Conservation (phyloP, 2,797 vertebrate species). For the Melanotaenia nigrans region DNA sequence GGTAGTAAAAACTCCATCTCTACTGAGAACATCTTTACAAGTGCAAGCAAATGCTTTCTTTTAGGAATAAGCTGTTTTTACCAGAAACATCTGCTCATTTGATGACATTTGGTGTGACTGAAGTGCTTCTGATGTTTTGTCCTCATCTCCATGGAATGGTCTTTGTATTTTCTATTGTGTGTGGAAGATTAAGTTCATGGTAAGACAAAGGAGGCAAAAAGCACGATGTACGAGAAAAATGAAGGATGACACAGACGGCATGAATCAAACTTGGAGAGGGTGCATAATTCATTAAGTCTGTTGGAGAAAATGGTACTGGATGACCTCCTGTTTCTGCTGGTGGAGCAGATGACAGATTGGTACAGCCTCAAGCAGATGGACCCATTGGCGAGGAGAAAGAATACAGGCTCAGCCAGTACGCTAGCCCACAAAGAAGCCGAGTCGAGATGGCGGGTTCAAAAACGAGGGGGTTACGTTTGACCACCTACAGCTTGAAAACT, state of each 20-base stretch:
- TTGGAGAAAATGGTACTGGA: slow-evolving; percentile 54
- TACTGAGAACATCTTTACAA: no score
- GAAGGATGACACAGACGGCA: slow-evolving; percentile 70
- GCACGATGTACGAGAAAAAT: slow-evolving; percentile 69
- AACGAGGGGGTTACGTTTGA: slow-evolving; percentile 60
- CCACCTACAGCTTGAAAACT: slow-evolving; percentile 99
- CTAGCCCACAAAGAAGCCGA: slow-evolving; percentile 46
- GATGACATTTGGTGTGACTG: slow-evolving; percentile 40
- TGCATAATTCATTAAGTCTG: slow-evolving; percentile 73
- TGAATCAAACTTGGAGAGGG: slow-evolving; percentile 63
- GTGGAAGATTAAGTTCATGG: slow-evolving; percentile 48
- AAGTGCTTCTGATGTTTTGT: slow-evolving; percentile 32
- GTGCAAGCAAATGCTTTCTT: no score
- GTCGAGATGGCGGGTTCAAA: slow-evolving; percentile 61
- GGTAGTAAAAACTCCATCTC: no score
- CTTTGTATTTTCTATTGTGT: slow-evolving; percentile 32
- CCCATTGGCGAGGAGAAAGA: slow-evolving; percentile 51
- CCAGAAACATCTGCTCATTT: slow-evolving; percentile 46
- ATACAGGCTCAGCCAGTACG: slow-evolving; percentile 27
- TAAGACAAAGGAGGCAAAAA: slow-evolving; percentile 65
- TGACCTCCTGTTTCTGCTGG: slow-evolving; percentile 64
- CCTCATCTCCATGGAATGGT: slow-evolving; percentile 58
- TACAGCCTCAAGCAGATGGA: slow-evolving; percentile 71
- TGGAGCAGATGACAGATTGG: slow-evolving; percentile 63
- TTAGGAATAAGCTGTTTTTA: no score